Percentiles rank a stretch among this genome's conserved stretches.
Conservation (phyloP, 1,140 invertebrate species). For the Drosophila serrata region DNA sequence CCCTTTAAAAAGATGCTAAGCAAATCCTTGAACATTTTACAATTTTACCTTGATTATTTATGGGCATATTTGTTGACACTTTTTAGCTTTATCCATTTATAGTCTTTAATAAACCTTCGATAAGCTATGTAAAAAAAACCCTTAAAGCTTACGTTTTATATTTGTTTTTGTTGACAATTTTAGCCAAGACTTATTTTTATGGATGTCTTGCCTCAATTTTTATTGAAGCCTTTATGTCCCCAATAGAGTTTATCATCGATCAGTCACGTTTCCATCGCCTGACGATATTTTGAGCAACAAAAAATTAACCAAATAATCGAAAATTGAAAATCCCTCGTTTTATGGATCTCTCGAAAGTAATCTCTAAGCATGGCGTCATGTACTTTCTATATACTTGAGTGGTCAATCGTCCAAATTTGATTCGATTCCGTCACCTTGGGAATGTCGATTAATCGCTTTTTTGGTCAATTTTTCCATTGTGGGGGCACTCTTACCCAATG, state of each 20-base stretch:
- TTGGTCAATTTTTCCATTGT: slow-evolving; percentile 17
- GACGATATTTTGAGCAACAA: slow-evolving; percentile 13
- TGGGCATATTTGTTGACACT: neutral
- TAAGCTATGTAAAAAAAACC: slow-evolving; percentile 5
- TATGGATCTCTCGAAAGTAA: slow-evolving; percentile 35
- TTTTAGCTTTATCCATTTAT: slow-evolving; percentile 7
- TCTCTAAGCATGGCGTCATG: slow-evolving; percentile 21
- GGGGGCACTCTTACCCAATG: neutral
- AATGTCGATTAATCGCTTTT: neutral
- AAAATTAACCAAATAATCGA: neutral
- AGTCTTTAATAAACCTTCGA: neutral
- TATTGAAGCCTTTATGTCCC: neutral
- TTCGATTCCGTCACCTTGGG: slow-evolving; percentile 24
- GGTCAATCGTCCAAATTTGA: neutral
- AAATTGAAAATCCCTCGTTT: slow-evolving; percentile 29
- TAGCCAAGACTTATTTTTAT: slow-evolving; percentile 17
- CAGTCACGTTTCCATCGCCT: slow-evolving; percentile 52
- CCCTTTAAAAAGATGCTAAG: neutral
- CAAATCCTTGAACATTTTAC: neutral
- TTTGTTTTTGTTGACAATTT: slow-evolving; percentile 11
- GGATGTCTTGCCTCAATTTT: neutral
- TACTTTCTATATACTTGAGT: slow-evolving; percentile 25
- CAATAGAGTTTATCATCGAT: slow-evolving; percentile 29
- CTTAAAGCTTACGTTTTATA: neutral
- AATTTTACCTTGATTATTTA: slow-evolving; percentile 2